These are phyloP conservation scores for Cuniculus paca DNA, from an alignment of 2,797 vertebrate genomes.

Conservation along the genomic window DNA sequence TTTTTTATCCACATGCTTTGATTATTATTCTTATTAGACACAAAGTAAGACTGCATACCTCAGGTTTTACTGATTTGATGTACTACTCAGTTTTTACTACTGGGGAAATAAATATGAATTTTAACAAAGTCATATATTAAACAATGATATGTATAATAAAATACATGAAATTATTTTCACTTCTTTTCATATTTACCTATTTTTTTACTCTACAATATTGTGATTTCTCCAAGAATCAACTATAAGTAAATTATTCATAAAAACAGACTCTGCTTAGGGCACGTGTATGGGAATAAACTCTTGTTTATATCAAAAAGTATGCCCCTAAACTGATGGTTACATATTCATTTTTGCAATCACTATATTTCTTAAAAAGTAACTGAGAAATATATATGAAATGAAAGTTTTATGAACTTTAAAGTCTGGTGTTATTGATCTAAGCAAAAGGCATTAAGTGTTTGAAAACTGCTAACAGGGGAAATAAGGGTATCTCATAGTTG, in stretches of 20 bases:
- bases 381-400: not conserved
- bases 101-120: not conserved
- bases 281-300: not conserved
- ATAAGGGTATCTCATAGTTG: conserved; percentile 19
- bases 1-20: not conserved
- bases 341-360: not conserved
- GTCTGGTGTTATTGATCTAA: conserved; percentile 44
- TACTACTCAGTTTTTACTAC: not conserved
- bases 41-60: not conserved
- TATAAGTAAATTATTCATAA: not conserved
- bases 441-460: conserved; percentile 48
- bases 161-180: not conserved
- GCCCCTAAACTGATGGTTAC: not conserved
- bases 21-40: not conserved
- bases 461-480: conserved; percentile 37
- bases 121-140: not conserved
- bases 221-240: conserved; percentile 12
- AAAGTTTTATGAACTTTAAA: conserved; percentile 54
- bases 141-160: not conserved
- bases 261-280: not conserved
- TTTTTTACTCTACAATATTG: not conserved
- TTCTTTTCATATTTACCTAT: not conserved
- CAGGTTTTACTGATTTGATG: not conserved
- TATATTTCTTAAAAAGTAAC: conserved; percentile 37
- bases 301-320: conserved; percentile 6